A percentile compares a stretch with the other conserved stretches of the same genome.
Evolutionary conservation across 2,113 vertebrate genomes (phyloP).

Genomic region (Geococcyx californianus): DNA sequence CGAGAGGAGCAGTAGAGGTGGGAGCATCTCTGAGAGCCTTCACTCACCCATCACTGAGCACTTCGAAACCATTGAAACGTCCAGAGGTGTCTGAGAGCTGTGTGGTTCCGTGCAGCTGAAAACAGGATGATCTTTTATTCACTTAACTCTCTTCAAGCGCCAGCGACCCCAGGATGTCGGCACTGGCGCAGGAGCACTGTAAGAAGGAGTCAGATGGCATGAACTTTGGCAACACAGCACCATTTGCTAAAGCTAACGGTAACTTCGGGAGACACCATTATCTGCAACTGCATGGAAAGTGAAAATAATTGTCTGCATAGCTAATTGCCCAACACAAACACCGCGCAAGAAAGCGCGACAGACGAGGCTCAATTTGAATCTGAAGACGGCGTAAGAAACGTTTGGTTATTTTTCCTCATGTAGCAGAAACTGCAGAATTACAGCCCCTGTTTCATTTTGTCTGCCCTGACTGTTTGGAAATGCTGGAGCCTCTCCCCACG

Average conservation of each 20-base stretch:
- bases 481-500: neutral
- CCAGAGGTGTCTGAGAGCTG: neutral
- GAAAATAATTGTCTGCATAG: neutral
- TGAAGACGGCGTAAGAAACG: accelerated
- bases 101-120: neutral
- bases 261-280: neutral
- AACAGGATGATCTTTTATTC: neutral
- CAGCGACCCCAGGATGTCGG: neutral
- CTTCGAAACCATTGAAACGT: neutral
- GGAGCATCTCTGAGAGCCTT: neutral
- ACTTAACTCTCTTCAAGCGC: neutral
- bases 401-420: neutral
- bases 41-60: neutral
- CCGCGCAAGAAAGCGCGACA: neutral
- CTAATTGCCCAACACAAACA: neutral
- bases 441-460: neutral
- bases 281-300: neutral
- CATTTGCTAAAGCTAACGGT: neutral
- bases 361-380: neutral
- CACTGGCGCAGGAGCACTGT: neutral
- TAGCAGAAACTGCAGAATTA: neutral
- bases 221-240: neutral
- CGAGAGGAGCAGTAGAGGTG: neutral
- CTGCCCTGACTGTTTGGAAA: neutral
- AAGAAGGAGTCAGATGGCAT: neutral